These are phyloP conservation scores for Apis dorsata DNA, from an alignment of 1,140 invertebrate genomes.

Conservation along the genomic window DNA sequence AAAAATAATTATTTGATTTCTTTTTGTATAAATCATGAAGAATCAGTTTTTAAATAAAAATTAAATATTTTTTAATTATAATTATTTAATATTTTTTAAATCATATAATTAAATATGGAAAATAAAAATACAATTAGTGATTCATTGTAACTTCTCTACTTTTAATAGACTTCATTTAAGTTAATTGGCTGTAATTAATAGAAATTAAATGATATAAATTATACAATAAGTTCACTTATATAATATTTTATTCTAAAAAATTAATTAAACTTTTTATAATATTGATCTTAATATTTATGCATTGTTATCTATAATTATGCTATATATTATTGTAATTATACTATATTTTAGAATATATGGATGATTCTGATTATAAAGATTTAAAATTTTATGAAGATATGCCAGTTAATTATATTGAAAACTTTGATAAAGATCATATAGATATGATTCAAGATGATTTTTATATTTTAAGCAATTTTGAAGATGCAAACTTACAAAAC, in stretches of 20 bases:
- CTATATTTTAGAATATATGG: constrained; percentile 64
- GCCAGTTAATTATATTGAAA: constrained; percentile 38
- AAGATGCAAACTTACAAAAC: constrained; percentile 16
- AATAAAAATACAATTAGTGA: neutral
- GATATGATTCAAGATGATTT: constrained; percentile 62
- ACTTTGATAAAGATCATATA: constrained; percentile 31
- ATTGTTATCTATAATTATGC: no score
- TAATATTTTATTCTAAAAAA: constrained; percentile 14
- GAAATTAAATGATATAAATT: constrained; percentile 36
- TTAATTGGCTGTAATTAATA: constrained; percentile 52
- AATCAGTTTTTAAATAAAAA: neutral
- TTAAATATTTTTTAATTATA: neutral
- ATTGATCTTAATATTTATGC: neutral
- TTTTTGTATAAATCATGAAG: neutral
- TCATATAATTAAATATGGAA: neutral
- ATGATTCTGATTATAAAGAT: constrained; percentile 70
- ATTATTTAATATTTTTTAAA: neutral
- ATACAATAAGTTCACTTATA: neutral
- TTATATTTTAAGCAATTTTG: constrained; percentile 63
- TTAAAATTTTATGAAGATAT: constrained; percentile 68
- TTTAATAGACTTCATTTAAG: constrained; percentile 40
- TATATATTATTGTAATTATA: neutral
- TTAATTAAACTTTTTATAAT: neutral
- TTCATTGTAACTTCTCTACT: constrained; percentile 4
- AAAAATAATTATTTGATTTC: no score